A percentile compares a stretch with the other conserved stretches of the same genome.
Conservation (phyloP, 2,113 vertebrate species). For the Bettongia penicillata region DNA sequence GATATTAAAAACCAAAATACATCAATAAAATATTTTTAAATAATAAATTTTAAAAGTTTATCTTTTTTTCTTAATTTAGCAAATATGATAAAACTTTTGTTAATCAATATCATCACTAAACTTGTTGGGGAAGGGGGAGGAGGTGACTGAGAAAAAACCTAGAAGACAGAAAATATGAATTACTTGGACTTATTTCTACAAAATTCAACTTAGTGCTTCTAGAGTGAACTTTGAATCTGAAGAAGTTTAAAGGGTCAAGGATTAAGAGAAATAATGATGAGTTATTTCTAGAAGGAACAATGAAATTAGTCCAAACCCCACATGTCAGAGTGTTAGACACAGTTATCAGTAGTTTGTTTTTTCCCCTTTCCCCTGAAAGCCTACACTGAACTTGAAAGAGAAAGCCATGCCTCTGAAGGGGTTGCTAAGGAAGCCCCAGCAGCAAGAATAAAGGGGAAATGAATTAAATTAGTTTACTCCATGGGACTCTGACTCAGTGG, state of each 20-base stretch:
- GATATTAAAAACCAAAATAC: not conserved
- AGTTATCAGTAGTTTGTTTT: not conserved
- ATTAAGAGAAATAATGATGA: not conserved
- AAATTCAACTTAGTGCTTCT: not conserved
- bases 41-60: not conserved
- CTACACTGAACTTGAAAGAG: not conserved
- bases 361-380: not conserved
- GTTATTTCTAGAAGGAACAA: too few relatives aligned
- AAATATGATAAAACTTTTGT: not conserved
- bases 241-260: not conserved
- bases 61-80: not conserved
- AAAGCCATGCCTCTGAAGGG: not conserved
- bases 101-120: not conserved
- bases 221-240: not conserved
- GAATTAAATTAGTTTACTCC: not conserved
- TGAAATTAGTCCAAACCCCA: not conserved
- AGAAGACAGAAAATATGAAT: not conserved
- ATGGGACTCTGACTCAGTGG: not conserved
- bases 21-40: not conserved
- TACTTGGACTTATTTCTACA: not conserved
- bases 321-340: not conserved
- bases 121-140: not conserved
- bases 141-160: not conserved
- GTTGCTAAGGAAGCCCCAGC: not conserved
- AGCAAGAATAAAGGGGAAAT: not conserved